These are phyloP conservation scores for Eurypyga helias DNA, from an alignment of 2,113 vertebrate species.

Conservation along the genomic window DNA sequence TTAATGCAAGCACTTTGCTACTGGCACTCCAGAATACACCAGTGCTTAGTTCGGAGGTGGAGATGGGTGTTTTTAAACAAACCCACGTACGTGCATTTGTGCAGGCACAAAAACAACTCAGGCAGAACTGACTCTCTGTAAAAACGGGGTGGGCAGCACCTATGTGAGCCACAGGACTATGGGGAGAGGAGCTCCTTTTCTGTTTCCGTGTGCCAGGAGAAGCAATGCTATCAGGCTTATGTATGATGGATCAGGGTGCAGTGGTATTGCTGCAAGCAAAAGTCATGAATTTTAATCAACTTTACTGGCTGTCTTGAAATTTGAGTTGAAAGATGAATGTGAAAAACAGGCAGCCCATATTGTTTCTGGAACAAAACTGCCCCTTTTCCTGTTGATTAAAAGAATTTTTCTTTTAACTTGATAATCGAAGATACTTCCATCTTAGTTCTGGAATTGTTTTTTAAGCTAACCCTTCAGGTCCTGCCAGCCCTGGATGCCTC, in stretches of 20 bases:
- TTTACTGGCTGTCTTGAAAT: constrained; percentile 63
- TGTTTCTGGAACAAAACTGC: constrained; percentile 48
- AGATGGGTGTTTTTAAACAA: background rate
- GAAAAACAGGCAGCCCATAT: constrained; percentile 52
- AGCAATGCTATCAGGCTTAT: constrained; percentile 4
- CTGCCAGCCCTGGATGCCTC: background rate
- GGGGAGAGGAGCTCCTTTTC: background rate
- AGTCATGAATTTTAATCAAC: constrained; percentile 57
- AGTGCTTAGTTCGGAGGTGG: constrained; percentile 4
- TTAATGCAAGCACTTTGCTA: background rate
- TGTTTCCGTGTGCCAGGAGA: background rate
- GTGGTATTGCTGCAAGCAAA: constrained; percentile 27
- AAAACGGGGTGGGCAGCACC: background rate
- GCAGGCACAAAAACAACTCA: background rate
- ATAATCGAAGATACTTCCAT: constrained; percentile 36
- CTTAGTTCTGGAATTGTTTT: background rate
- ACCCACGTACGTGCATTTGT: background rate
- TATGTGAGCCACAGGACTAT: background rate
- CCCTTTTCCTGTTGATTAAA: constrained; percentile 54
- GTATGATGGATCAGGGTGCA: constrained; percentile 23
- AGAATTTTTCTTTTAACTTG: constrained; percentile 29
- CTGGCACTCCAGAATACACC: constrained; percentile 1
- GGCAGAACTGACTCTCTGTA: background rate
- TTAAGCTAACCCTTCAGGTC: background rate
- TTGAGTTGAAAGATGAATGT: constrained; percentile 61